phyloP scores from a whole-genome alignment of 1,140 invertebrate species.

The Listronotus oregonensis region DNA sequence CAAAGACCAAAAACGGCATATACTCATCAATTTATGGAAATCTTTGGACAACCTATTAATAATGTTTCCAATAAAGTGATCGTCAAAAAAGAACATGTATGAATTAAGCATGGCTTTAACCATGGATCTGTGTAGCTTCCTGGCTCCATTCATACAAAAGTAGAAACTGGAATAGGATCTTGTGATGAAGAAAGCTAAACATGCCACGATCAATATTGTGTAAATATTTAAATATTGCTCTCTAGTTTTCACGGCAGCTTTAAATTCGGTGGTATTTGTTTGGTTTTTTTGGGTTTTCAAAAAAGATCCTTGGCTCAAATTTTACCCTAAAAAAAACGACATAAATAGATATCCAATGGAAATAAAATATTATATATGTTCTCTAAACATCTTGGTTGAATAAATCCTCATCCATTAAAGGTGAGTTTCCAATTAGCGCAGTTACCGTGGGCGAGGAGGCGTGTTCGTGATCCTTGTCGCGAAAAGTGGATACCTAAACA shows the following conservation, averaged over 20 bases:
- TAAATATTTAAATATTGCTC: conserved; percentile 65
- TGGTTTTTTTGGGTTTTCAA: conserved; percentile 27
- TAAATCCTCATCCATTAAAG: no score
- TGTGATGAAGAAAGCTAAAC: conserved; percentile 60
- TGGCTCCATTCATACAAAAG: conserved; percentile 36
- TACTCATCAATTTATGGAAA: conserved; percentile 44
- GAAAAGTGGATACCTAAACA: no score
- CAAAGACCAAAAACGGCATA: conserved; percentile 43
- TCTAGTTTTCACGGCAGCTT: conserved; percentile 13
- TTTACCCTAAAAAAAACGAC: conserved; percentile 43
- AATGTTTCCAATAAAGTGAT: conserved; percentile 47
- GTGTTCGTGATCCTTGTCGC: no score
- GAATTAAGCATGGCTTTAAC: conserved; percentile 40
- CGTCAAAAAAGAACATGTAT: conserved; percentile 48
- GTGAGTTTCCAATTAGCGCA: no score
- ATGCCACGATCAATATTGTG: conserved; percentile 67
- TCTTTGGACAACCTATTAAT: conserved; percentile 48
- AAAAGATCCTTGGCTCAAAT: conserved; percentile 36
- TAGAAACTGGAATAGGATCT: conserved; percentile 45
- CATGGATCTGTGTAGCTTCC: conserved; percentile 42
- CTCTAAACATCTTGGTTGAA: no score
- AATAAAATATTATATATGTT: no score
- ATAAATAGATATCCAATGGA: no score
- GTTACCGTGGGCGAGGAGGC: no score
- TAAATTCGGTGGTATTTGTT: conserved; percentile 32